Evolutionary conservation across 2,888 invertebrate species (phyloP), one percentile per base, ranked within the genome.

Genomic region (Nomada hirtipes): DNA sequence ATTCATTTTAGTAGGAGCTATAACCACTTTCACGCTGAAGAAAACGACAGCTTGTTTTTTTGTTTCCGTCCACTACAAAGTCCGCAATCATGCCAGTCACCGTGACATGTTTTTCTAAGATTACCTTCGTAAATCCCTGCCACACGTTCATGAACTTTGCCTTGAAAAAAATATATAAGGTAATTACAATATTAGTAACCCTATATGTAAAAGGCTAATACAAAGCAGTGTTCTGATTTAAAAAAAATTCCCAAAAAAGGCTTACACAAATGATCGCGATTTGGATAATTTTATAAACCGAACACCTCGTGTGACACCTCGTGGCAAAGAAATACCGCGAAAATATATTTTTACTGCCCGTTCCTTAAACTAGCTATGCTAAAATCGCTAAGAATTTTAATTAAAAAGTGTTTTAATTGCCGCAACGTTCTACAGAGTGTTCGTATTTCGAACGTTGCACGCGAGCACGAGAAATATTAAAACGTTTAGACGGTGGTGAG

Each of bases 341-440:
- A 72, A 63, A 57, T 57, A 50, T 26, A 29, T 57, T 63, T 70
- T 7, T 23, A 11, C 7, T 2, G 15, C 9, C 15, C n/a, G 36
- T 50, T 11, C 9, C 9, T n/a, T 26, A n/a, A 65, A 18, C 50
- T 15, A 44, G 18, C 20, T 55, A 44, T 15, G n/a, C n/a, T 4
- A n/a, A 13, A 13, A 23, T 50, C 23, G 47, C 4, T 55, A 18
- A n/a, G 4, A 4, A 9, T 1, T 57, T 72, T 71, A 76, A 71
- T 72, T 64, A 72, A 76, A 76, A 76, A 72, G 64, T 76, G 23
- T 64, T 76, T 70, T 76, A 76, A 76, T 76, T 63, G 57, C 47
- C 63, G 26, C 20, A 47, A 47, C 68, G 1, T 9, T 9, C 9
- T 11, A n/a, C 11, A 1, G 20, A 15, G 29, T 55, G 44, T 65